Base-by-base conservation (phyloP, 2,888 invertebrate species). In the Actias luna region DNA sequence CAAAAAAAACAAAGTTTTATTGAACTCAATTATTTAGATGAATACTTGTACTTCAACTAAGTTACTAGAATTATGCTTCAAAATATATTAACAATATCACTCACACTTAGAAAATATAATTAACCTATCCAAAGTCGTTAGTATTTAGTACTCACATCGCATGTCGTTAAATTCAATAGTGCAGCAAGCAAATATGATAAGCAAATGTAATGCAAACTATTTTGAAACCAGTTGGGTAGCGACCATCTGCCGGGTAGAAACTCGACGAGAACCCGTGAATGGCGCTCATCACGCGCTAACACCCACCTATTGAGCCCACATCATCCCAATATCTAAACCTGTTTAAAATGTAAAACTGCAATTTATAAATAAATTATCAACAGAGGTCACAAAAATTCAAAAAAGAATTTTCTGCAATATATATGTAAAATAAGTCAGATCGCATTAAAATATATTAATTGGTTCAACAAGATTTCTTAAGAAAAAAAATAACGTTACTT, bases 261-360 rank as follows among this genome's bases (percentile, higher is more conserved):
- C 58, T 29, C 29, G 35, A 12, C 36, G 33, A 50, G 18, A 31
- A 12, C 46, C 31, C 35, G 29, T 64, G 65, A 66, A 67, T 61
- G 63, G 65, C 62, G 18, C 35, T 35, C 65, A 67, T 68, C 68
- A 70, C 73, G 66, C 66, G 64, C 64, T 63, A 58, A 69, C 76
- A 68, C 74, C 74, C 71, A 74, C 75, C 46, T 25, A 31, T 25
- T 46, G 27, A 65, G 62, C 74, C 74, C 70, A 74, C 75, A 69
- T 68, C 75, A 69, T 69, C 59, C 58, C 64, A 68, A 69, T 67
- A 69, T 63, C 67, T 64, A 64, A 72, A 71, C 67, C 63, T 67
- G 62, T 67, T 65, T 66, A 65, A 42, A 65, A 65, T 36, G 60
- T 60, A 63, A 60, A 60, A 60, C 52, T 60, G 31, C 18, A 39